phyloP scores from a whole-genome alignment of 2,797 vertebrate genomes.

The Gallinago nigripennis region DNA sequence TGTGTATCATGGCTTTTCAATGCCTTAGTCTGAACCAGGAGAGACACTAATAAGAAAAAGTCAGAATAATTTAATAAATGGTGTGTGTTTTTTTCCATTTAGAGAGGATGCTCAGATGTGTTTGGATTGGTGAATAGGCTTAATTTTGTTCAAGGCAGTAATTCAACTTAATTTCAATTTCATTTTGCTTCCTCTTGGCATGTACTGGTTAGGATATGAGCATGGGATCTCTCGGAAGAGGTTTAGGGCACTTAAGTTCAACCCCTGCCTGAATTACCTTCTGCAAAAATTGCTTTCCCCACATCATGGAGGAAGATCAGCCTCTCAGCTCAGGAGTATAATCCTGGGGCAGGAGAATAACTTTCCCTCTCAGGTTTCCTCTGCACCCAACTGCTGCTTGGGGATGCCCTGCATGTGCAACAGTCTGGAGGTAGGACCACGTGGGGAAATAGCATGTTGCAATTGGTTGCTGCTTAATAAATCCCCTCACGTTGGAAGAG shows the following conservation, averaged over 20 bases:
- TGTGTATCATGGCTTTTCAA: background rate
- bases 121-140: background rate
- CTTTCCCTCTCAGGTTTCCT: background rate
- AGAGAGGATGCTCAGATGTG: background rate
- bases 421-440: background rate
- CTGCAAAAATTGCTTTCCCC: background rate
- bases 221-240: background rate
- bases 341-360: background rate
- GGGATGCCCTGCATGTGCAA: background rate
- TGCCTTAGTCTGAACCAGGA: background rate
- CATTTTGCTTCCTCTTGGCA: background rate
- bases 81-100: background rate
- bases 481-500: rapidly evolving
- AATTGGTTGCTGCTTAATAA: background rate
- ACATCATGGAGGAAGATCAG: rapidly evolving
- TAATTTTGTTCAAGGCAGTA: background rate
- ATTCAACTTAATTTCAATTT: background rate
- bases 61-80: conserved; percentile 32
- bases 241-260: background rate
- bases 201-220: background rate
- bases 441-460: background rate
- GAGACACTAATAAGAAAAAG: conserved; percentile 44
- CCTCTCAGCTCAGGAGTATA: background rate
- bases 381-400: background rate
- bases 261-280: background rate